A percentile compares a stretch with the other conserved stretches of the same genome.
Evolutionary conservation across 2,888 invertebrate genomes (phyloP).

Genomic region (Pammene fasciana): DNA sequence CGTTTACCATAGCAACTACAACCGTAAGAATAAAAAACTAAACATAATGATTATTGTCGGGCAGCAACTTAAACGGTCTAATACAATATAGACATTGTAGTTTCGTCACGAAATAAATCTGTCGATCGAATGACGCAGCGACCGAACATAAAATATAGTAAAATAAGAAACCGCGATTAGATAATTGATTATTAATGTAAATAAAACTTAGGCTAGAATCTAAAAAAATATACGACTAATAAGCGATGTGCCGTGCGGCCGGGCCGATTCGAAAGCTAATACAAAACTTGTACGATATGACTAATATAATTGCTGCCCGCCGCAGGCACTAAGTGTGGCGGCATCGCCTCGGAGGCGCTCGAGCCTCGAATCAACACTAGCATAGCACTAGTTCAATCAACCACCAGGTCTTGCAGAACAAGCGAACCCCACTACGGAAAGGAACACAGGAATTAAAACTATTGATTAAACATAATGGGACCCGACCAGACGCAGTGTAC

Average conservation of each 20-base stretch:
- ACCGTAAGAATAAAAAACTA: conserved; percentile 59
- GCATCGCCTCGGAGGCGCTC: no score
- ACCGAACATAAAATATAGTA: conserved; percentile 41
- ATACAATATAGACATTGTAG: conserved; percentile 56
- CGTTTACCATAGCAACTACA: conserved; percentile 51
- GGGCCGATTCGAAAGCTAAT: conserved; percentile 52
- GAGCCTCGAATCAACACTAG: no score
- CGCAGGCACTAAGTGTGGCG: not conserved
- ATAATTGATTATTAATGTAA: conserved; percentile 63
- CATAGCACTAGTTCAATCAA: not conserved
- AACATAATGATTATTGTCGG: conserved; percentile 70
- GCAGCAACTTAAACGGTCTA: conserved; percentile 69
- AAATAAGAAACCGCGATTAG: conserved; percentile 55
- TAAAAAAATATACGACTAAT: conserved; percentile 55
- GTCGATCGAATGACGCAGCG: conserved; percentile 42
- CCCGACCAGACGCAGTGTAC: conserved; percentile 47
- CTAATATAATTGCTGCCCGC: conserved; percentile 58
- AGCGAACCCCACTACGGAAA: conserved; percentile 3
- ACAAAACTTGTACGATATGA: conserved; percentile 65
- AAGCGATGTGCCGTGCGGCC: conserved; percentile 45
- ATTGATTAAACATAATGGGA: conserved; percentile 37
- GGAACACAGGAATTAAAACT: conserved; percentile 23
- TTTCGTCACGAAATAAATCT: conserved; percentile 63
- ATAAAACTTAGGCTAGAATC: conserved; percentile 56
- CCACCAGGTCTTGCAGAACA: not conserved